Evolutionary conservation across 2,888 invertebrate genomes (phyloP).

Genomic region (Eupithecia inturbata): DNA sequence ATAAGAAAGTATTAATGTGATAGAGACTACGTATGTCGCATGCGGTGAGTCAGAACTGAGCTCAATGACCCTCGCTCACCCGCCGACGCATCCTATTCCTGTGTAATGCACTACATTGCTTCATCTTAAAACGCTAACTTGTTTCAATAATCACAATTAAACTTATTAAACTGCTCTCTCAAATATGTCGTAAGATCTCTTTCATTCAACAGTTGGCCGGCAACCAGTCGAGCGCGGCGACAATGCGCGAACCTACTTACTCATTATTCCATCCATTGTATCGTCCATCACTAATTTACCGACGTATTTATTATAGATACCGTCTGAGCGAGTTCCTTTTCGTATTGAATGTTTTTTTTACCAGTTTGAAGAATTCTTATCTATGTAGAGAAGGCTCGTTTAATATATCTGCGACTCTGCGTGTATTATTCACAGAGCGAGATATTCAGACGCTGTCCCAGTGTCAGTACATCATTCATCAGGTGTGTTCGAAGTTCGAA

Average conservation of each 20-base stretch:
- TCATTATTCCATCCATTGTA: slow-evolving; percentile 41
- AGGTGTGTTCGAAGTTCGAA: slow-evolving; percentile 65
- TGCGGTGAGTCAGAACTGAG: slow-evolving; percentile 73
- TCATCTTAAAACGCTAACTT: slow-evolving; percentile 60
- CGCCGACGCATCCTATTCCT: slow-evolving; percentile 76
- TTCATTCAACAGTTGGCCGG: slow-evolving; percentile 46
- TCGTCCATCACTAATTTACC: slow-evolving; percentile 26
- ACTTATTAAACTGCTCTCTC: slow-evolving; percentile 46
- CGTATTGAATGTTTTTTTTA: background rate
- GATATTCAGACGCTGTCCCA: slow-evolving; percentile 47
- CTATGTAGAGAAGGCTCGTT: slow-evolving; percentile 39
- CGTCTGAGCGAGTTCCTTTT: slow-evolving; percentile 47
- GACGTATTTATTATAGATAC: slow-evolving; percentile 46
- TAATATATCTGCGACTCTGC: slow-evolving; percentile 47
- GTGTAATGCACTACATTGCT: slow-evolving; percentile 67
- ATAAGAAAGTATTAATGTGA: slow-evolving; percentile 82
- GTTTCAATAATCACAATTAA: slow-evolving; percentile 51
- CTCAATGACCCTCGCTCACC: slow-evolving; percentile 73
- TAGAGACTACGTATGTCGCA: slow-evolving; percentile 76
- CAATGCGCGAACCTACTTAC: slow-evolving; percentile 35
- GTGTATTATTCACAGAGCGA: slow-evolving; percentile 31
- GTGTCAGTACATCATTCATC: slow-evolving; percentile 77
- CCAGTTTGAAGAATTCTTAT: slow-evolving; percentile 37
- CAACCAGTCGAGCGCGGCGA: slow-evolving; percentile 41
- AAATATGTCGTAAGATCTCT: slow-evolving; percentile 41